These are phyloP conservation scores for Gymnoscopelus braueri DNA, from an alignment of 2,797 vertebrate species.

Conservation along the genomic window DNA sequence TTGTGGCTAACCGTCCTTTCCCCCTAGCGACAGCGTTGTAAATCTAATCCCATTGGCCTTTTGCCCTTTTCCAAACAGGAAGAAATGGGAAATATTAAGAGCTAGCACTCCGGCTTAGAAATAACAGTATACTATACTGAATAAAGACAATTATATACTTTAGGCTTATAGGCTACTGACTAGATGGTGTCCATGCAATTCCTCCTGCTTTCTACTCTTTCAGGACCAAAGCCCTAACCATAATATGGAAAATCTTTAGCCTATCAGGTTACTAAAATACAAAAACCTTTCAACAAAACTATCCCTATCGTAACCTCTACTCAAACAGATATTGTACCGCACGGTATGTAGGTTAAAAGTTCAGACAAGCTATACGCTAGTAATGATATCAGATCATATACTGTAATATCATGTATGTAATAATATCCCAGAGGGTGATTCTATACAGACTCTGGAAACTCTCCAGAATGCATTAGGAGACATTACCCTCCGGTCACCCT, in stretches of 20 bases:
- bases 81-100: slow-evolving; percentile 27
- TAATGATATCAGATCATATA: too few species aligned
- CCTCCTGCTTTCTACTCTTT: too few species aligned
- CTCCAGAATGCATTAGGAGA: slow-evolving; percentile 45
- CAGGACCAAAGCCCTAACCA: too few species aligned
- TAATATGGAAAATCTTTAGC: too few species aligned
- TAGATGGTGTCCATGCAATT: too few species aligned
- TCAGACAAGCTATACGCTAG: not conserved
- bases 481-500: slow-evolving; percentile 59
- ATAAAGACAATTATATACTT: not conserved
- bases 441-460: slow-evolving; percentile 14
- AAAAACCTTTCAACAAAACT: not conserved
- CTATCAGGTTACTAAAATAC: too few species aligned
- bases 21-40: slow-evolving; percentile 59
- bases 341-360: not conserved
- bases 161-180: too few species aligned
- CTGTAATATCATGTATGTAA: slow-evolving; percentile 6
- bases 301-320: not conserved
- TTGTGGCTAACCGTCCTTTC: slow-evolving; percentile 52
- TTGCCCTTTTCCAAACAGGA: slow-evolving; percentile 16
- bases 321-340: slow-evolving; percentile 2
- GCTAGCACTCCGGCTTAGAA: slow-evolving; percentile 13
- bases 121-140: not conserved
- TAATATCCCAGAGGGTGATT: slow-evolving; percentile 24
- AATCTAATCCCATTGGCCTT: slow-evolving; percentile 41